phyloP scores from a whole-genome alignment of 2,113 vertebrate genomes.

The Oxyruncus cristatus region DNA sequence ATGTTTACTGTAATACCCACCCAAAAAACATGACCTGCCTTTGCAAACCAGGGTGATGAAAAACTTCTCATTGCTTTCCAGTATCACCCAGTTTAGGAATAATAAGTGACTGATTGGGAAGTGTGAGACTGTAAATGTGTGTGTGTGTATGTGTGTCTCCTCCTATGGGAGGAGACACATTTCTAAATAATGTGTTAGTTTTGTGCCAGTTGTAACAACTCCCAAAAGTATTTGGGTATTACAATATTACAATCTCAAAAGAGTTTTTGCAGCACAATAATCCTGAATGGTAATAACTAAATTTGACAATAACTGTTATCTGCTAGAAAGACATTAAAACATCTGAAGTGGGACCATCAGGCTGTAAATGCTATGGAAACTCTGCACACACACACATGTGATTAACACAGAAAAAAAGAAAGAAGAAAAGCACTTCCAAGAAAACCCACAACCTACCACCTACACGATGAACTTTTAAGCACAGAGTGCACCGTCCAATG shows the following conservation, averaged over 20 bases:
- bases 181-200: not conserved
- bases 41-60: not conserved
- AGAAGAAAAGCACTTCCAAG: constrained; percentile 9
- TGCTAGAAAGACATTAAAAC: not conserved
- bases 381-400: not conserved
- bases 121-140: not conserved
- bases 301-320: not conserved
- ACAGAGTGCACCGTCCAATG: constrained; percentile 4
- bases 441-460: constrained; percentile 36
- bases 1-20: not conserved
- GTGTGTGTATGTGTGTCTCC: too few species aligned
- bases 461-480: constrained; percentile 39
- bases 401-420: not conserved
- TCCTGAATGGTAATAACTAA: not conserved
- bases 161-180: not conserved
- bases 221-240: not conserved
- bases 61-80: not conserved
- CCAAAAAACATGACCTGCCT: not conserved
- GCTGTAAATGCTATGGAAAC: not conserved
- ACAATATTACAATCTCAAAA: not conserved
- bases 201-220: not conserved
- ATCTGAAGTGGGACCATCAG: not conserved
- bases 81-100: not conserved
- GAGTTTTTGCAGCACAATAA: not conserved
- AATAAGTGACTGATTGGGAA: not conserved